Percentiles rank a stretch among this genome's conserved stretches.
These are phyloP conservation scores for Mastigias papua DNA, from an alignment of 30 jellyfish, hydroid and myxozoan genomes.

Conservation along the genomic window DNA sequence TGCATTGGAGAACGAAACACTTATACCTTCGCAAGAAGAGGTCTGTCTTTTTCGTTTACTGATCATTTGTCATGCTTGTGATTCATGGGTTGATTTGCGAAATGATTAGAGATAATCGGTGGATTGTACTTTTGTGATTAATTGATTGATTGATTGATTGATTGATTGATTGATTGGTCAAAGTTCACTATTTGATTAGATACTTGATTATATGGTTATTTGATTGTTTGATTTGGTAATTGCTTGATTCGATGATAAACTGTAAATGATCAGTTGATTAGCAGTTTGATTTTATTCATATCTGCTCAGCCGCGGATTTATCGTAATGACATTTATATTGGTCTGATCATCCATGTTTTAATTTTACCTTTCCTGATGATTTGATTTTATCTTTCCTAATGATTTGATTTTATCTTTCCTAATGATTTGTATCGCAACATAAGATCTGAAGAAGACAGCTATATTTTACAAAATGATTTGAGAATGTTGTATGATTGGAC, in stretches of 20 bases:
- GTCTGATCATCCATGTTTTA: no score
- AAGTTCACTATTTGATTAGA: not conserved
- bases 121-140: not conserved
- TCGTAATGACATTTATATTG: no score
- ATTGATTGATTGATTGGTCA: not conserved
- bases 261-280: not conserved
- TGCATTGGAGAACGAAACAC: conserved; percentile 95
- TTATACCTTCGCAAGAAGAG: conserved; percentile 92
- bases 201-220: not conserved
- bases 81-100: not conserved
- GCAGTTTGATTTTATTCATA: not conserved
- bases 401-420: no score
- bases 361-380: not conserved
- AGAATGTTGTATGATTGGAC: no score
- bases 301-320: no score
- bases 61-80: not conserved
- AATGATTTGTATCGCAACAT: no score
- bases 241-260: not conserved
- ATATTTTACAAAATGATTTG: no score
- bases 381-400: not conserved
- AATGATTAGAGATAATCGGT: not conserved
- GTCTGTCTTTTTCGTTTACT: conserved; percentile 20
- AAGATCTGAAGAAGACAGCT: no score
- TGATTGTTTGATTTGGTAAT: not conserved
- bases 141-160: not conserved